Percentiles rank a stretch among this genome's conserved stretches.
Evolutionary conservation across 1,140 invertebrate genomes (phyloP).

Genomic region (Drosophila arawakana): DNA sequence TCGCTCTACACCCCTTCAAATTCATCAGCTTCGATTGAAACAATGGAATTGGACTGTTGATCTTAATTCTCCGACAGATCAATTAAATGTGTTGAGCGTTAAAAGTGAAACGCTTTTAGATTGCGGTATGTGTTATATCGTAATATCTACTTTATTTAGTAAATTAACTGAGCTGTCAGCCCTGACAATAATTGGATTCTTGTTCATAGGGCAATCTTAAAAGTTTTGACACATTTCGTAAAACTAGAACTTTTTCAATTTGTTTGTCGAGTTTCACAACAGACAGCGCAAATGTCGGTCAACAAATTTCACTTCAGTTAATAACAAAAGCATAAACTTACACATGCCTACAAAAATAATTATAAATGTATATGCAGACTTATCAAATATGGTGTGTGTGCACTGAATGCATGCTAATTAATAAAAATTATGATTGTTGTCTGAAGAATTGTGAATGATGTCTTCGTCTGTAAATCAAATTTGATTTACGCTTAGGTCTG

Average conservation of each 20-base stretch:
- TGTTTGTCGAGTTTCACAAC: neutral
- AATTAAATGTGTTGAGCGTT: neutral
- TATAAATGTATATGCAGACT: neutral
- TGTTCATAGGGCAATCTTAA: neutral
- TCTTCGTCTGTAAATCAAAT: constrained; percentile 23
- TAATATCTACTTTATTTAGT: neutral
- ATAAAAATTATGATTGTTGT: constrained; percentile 47
- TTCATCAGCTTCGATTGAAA: constrained; percentile 8
- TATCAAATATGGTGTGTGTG: neutral
- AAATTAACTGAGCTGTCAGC: neutral
- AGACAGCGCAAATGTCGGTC: neutral
- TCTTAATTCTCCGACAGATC: neutral
- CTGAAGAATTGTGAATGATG: constrained; percentile 19
- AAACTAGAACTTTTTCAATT: neutral
- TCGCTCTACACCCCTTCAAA: neutral
- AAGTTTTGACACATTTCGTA: constrained; percentile 1
- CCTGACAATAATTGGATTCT: neutral
- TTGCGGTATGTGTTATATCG: neutral
- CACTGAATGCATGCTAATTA: constrained; percentile 11
- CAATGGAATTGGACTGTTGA: neutral
- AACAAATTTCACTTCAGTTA: neutral
- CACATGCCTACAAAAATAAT: neutral
- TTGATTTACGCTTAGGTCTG: constrained; percentile 35
- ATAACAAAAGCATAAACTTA: too few species aligned
- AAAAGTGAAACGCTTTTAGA: neutral